A percentile compares a stretch with the other conserved stretches of the same genome.
phyloP scores from a whole-genome alignment of 2,797 vertebrate species.

The Artibeus lituratus region DNA sequence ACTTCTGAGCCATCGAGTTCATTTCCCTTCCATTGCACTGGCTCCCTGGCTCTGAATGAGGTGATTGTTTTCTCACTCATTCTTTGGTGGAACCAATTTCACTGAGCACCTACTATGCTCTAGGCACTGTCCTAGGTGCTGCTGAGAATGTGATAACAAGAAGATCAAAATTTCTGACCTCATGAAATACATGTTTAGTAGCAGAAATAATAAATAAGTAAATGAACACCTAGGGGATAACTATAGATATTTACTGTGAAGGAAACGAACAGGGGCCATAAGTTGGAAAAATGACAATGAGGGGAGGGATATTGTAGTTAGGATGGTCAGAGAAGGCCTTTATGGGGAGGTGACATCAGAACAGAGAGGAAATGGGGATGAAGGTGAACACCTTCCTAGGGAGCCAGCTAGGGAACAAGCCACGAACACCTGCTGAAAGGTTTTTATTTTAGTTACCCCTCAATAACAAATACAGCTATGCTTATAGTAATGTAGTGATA shows the following conservation, averaged over 20 bases:
- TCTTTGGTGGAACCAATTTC: neutral
- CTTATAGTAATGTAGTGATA: neutral
- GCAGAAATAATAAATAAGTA: neutral
- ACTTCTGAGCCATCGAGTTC: neutral
- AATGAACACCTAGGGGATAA: neutral
- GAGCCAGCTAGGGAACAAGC: neutral
- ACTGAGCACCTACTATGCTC: neutral
- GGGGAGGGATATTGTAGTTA: neutral
- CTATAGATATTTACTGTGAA: neutral
- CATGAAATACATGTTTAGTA: neutral
- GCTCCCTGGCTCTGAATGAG: neutral
- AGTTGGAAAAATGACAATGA: neutral
- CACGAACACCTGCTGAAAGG: neutral
- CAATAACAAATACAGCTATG: neutral
- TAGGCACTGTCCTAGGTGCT: neutral
- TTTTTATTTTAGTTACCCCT: neutral
- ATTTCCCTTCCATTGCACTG: neutral
- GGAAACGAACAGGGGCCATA: neutral
- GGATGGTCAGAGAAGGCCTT: neutral
- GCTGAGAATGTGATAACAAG: neutral
- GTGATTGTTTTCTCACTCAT: neutral
- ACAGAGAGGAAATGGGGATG: neutral
- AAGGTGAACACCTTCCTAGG: neutral
- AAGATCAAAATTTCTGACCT: neutral
- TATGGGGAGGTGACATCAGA: neutral